These are phyloP conservation scores for Drosophila punjabiensis DNA, from an alignment of 1,140 invertebrate genomes.

Conservation along the genomic window DNA sequence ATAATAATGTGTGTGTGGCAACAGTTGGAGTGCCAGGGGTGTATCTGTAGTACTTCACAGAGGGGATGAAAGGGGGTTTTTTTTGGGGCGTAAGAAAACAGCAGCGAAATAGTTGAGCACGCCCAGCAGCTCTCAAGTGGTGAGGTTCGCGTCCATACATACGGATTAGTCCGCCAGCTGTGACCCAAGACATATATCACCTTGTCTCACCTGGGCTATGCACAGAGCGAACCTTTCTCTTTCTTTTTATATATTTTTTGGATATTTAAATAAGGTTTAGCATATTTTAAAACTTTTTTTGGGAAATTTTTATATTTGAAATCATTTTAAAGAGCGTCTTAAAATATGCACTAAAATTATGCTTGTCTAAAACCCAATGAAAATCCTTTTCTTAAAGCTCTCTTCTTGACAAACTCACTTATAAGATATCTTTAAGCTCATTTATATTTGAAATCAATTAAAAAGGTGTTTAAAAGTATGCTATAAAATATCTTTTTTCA, in stretches of 20 bases:
- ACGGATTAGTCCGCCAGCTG: slow-evolving; percentile 45
- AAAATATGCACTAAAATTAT: not conserved
- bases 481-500: not conserved
- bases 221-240: not conserved
- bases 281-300: not conserved
- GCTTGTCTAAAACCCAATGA: not conserved
- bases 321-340: not conserved
- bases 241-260: not conserved
- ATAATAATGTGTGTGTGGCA: slow-evolving; percentile 65
- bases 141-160: slow-evolving; percentile 40
- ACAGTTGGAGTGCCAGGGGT: too few relatives aligned
- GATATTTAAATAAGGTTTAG: not conserved
- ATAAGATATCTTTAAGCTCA: not conserved
- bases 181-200: slow-evolving; percentile 30
- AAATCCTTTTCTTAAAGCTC: too few relatives aligned
- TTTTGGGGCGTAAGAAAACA: slow-evolving; percentile 15
- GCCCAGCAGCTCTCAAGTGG: slow-evolving; percentile 61
- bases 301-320: not conserved
- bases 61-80: not conserved
- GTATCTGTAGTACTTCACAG: not conserved
- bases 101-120: slow-evolving; percentile 71
- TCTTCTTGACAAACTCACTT: not conserved
- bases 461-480: not conserved
- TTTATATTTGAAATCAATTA: too few relatives aligned
- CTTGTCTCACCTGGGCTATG: not conserved